Evolutionary conservation across 2,113 vertebrate species (phyloP), one percentile per base, ranked within the genome.

Genomic region (Campylorhamphus procurvoides): DNA sequence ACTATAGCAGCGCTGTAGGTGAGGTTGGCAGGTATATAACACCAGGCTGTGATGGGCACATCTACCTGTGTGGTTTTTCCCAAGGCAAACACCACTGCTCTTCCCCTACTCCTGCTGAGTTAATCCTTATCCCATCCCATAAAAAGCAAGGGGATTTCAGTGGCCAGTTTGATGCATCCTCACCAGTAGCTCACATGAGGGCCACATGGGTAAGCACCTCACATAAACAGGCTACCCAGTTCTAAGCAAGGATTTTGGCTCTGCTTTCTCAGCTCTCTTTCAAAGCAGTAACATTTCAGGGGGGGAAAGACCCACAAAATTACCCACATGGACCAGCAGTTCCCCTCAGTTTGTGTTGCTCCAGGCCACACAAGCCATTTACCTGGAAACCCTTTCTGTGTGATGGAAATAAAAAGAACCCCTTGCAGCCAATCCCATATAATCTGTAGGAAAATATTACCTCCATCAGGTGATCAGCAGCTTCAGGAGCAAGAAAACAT

Each of bases 261-360:
- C 39, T 76, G 58, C 39, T 23, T 53, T 83, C 76, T 69, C 27
- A 47, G 40, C 16, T 74, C 17, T 47, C 56, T 71, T 74, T 53
- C 53, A 76, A 69, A 62, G 40, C 33, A 50, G 18, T 33, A 35
- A 29, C 29, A 5, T 63, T 89, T 69, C 14, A 29, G 33, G 33
- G 20, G 0, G 46, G 0, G 18, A 37, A 31, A 67, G 23, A 12
- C 6, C 2, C 25, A 16, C n/a, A 49, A 25, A 62, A 69, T 35
- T 7, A 56, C 6, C 28, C 40, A 24, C 0, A 1, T 8, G 4
- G 50, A 66, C 50, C 39, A 46, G 33, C 14, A 56, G 24, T 18
- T 20, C 40, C 7, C 25, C 59, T 89, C 2, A 0, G 18, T 63
- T 59, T 83, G 35, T 35, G 44, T 49, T 86, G 59, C 46, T 84